Percentiles rank a stretch among this genome's conserved stretches.
phyloP scores from a whole-genome alignment of 2,888 invertebrate species.

The Catocala nupta region DNA sequence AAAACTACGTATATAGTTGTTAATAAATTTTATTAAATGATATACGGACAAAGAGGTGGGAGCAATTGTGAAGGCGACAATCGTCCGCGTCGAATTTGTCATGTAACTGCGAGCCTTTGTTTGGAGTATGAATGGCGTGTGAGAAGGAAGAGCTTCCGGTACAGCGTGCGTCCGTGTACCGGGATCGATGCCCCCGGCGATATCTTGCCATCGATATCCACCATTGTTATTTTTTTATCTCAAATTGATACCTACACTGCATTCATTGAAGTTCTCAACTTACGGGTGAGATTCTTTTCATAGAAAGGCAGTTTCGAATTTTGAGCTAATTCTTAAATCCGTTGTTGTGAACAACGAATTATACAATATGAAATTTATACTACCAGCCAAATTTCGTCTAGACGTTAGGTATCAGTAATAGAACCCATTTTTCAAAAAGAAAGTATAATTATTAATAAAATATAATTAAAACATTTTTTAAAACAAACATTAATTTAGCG shows the following conservation, averaged over 20 bases:
- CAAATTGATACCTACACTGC: constrained; percentile 63
- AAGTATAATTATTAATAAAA: no score
- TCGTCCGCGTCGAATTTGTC: constrained; percentile 84
- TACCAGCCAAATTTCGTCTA: no score
- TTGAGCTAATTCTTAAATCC: constrained; percentile 1
- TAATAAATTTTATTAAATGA: constrained; percentile 85
- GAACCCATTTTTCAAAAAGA: no score
- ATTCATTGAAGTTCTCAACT: constrained; percentile 61
- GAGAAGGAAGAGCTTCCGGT: constrained; percentile 86
- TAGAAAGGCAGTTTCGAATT: not conserved
- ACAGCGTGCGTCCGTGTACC: constrained; percentile 40
- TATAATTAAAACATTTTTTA: no score
- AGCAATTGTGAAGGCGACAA: constrained; percentile 74
- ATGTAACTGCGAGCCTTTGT: constrained; percentile 78
- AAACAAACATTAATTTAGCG: no score
- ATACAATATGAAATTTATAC: no score
- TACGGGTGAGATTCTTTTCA: constrained; percentile 33
- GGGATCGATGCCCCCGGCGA: constrained; percentile 77
- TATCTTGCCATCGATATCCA: constrained; percentile 77
- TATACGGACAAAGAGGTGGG: constrained; percentile 65
- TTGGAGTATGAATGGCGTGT: constrained; percentile 71
- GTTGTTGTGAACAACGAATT: not conserved
- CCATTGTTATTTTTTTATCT: constrained; percentile 72
- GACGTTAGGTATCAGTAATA: no score
- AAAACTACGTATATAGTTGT: constrained; percentile 56